These are phyloP conservation scores for Benitochromis conjunctus DNA, from an alignment of 2,113 vertebrate genomes.

Conservation along the genomic window DNA sequence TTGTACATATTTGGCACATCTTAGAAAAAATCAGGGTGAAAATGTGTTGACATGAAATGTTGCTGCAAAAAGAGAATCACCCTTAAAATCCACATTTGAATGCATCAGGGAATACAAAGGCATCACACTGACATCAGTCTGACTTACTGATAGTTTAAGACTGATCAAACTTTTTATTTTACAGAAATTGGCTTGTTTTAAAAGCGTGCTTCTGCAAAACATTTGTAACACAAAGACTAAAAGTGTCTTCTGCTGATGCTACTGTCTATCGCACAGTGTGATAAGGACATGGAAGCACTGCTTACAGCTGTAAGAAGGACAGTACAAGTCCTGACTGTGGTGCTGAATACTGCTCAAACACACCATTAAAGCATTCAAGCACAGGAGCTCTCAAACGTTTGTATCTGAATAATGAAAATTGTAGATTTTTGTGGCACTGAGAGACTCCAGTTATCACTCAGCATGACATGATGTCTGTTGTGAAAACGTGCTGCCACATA, in stretches of 20 bases:
- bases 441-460: neutral
- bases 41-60: too few species aligned
- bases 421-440: too few species aligned
- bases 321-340: neutral
- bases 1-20: too few species aligned
- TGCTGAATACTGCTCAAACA: neutral
- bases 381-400: too few species aligned
- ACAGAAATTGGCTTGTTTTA: neutral
- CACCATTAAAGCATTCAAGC: neutral
- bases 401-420: too few species aligned
- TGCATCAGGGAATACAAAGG: too few species aligned
- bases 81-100: neutral
- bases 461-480: neutral
- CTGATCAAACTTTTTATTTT: neutral
- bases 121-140: too few species aligned
- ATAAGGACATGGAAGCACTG: neutral
- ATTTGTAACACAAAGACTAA: neutral
- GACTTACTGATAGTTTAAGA: neutral
- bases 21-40: too few species aligned
- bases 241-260: neutral
- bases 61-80: too few species aligned
- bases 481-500: neutral
- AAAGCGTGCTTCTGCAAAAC: neutral
- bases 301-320: neutral
- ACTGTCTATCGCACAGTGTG: neutral